Conservation (phyloP, 92 coral and sea anemone genomes). For the Scolanthus callimorphus region DNA sequence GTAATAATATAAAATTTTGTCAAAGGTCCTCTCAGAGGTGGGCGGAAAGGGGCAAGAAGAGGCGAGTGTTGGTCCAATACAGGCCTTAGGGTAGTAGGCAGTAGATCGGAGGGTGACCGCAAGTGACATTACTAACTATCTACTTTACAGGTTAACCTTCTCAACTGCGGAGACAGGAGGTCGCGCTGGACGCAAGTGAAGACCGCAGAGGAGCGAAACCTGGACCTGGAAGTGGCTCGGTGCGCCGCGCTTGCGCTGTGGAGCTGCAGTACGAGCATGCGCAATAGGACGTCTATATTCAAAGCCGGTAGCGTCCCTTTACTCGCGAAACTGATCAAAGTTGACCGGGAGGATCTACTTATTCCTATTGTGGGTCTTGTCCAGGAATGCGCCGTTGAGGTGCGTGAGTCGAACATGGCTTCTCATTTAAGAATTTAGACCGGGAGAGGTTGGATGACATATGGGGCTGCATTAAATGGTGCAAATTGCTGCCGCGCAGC, state of each 20-base stretch:
- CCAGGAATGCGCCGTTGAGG: slow-evolving; percentile 95
- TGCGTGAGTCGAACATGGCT: slow-evolving; percentile 17
- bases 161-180: slow-evolving; percentile 43
- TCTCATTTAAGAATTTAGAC: too few relatives aligned
- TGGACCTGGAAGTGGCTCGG: slow-evolving; percentile 72
- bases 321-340: slow-evolving; percentile 63
- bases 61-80: too few relatives aligned
- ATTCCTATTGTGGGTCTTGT: slow-evolving; percentile 85
- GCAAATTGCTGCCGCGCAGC: too few relatives aligned
- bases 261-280: slow-evolving; percentile 88
- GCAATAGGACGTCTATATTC: slow-evolving; percentile 80
- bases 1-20: too few relatives aligned
- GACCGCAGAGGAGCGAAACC: slow-evolving; percentile 15
- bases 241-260: slow-evolving; percentile 89
- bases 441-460: too few relatives aligned
- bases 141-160: slow-evolving; percentile 64
- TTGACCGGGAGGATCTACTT: slow-evolving; percentile 75
- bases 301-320: slow-evolving; percentile 87
- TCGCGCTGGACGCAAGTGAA: slow-evolving; percentile 14
- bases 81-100: too few relatives aligned
- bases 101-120: too few relatives aligned
- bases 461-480: too few relatives aligned
- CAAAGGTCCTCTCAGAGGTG: too few relatives aligned
- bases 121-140: too few relatives aligned
- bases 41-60: too few relatives aligned